Conservation (phyloP, 53 echinoderm and acorn worm genomes). For the Hippasteria phrygiana region DNA sequence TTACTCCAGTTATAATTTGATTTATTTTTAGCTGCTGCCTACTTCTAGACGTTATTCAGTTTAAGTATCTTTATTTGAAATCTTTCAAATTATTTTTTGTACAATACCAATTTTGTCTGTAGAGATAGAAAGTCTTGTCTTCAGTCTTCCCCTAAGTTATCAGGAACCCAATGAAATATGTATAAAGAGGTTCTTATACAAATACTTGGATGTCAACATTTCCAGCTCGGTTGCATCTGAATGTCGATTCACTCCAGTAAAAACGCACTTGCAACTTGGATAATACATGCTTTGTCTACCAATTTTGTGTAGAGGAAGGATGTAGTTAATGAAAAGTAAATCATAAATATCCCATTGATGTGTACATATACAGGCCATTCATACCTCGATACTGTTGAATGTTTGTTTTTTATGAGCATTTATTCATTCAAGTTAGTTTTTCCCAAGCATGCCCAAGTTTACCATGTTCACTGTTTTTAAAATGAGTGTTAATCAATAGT, state of each 20-base stretch:
- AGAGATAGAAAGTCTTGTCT: background rate
- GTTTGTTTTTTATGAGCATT: background rate
- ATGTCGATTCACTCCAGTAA: too few relatives aligned
- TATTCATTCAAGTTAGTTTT: background rate
- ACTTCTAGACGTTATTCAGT: background rate
- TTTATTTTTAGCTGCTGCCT: background rate
- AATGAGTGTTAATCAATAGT: background rate
- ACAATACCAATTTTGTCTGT: background rate
- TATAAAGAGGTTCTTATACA: too few relatives aligned
- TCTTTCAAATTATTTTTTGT: conserved; percentile 26
- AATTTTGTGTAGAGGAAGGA: too few relatives aligned
- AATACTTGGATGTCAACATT: background rate
- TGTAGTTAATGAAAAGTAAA: too few relatives aligned
- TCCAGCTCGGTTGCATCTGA: too few relatives aligned
- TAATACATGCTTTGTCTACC: too few relatives aligned
- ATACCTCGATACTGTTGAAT: background rate
- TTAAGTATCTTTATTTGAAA: conserved; percentile 10
- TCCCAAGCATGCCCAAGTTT: background rate
- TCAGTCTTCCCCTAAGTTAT: too few relatives aligned
- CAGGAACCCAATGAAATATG: too few relatives aligned
- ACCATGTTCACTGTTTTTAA: background rate
- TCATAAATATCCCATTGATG: background rate
- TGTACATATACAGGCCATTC: background rate
- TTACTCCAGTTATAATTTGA: background rate
- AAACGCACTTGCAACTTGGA: too few relatives aligned